Evolutionary conservation across 2,797 vertebrate species (phyloP).

Genomic region (Pteronotus mesoamericanus): DNA sequence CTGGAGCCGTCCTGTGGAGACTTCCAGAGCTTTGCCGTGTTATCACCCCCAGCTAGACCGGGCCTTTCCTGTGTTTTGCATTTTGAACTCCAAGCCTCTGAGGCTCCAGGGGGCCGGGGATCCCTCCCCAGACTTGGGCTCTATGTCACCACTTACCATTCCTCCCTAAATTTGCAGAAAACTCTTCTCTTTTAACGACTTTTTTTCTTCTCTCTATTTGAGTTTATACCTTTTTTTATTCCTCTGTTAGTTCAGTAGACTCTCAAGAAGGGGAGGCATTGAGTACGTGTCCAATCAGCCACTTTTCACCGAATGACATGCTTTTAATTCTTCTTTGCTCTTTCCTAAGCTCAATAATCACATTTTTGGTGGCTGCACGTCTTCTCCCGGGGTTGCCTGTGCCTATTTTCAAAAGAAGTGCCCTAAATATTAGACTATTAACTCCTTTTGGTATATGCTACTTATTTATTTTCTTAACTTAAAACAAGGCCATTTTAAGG

Average conservation of each 20-base stretch:
- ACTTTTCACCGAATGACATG: background rate
- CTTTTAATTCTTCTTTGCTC: background rate
- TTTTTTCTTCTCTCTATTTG: background rate
- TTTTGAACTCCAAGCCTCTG: background rate
- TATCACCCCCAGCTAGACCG: background rate
- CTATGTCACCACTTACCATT: background rate
- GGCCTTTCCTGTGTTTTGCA: background rate
- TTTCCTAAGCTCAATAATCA: background rate
- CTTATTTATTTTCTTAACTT: background rate
- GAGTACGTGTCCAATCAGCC: background rate
- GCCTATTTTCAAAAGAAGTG: background rate
- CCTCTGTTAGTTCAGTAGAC: background rate
- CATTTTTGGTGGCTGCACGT: background rate
- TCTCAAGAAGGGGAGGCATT: background rate
- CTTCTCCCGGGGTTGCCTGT: background rate
- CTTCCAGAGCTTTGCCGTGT: background rate
- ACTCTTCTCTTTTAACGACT: background rate
- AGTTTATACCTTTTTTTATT: background rate
- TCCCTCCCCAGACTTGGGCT: background rate
- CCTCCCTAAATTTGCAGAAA: background rate
- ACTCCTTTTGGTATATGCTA: background rate
- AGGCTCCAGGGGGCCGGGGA: background rate
- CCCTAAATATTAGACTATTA: background rate
- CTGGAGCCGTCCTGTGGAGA: background rate
- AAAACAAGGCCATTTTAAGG: conserved; percentile 10